Conservation (phyloP, 2,113 vertebrate genomes). For the Chelonoidis abingdonii region DNA sequence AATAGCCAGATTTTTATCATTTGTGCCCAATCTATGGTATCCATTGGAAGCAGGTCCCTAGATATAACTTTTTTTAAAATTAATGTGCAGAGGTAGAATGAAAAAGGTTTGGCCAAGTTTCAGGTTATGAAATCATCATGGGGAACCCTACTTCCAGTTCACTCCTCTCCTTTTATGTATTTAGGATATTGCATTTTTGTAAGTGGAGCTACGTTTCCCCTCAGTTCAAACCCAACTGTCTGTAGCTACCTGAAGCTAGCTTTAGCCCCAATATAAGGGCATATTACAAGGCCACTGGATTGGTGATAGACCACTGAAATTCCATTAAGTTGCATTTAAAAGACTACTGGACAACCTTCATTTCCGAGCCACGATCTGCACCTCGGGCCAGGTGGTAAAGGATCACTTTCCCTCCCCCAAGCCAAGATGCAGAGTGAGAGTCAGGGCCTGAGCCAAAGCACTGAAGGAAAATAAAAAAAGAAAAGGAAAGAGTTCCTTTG, state of each 20-base stretch:
- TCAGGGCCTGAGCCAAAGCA: background rate
- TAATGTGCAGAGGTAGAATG: background rate
- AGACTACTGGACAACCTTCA: background rate
- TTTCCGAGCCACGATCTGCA: background rate
- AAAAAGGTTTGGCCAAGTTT: background rate
- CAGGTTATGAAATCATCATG: background rate
- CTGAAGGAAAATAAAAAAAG: background rate
- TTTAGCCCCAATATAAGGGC: background rate
- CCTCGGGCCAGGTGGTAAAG: background rate
- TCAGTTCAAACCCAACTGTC: background rate
- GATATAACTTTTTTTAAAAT: background rate
- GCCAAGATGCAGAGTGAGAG: background rate
- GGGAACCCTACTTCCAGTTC: background rate
- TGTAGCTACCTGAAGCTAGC: background rate
- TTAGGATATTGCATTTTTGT: background rate
- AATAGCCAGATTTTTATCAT: background rate
- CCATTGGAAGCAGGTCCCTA: background rate
- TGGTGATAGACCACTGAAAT: background rate
- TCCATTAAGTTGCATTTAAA: background rate
- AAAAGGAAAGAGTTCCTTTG: background rate
- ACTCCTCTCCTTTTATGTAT: background rate
- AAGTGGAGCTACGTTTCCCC: background rate
- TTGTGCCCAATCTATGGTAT: background rate
- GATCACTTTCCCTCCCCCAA: background rate
- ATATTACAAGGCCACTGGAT: background rate